Percentiles rank a stretch among this genome's conserved stretches.
Evolutionary conservation across 1,140 invertebrate genomes (phyloP).

Genomic region (Zaprionus kolodkinae): DNA sequence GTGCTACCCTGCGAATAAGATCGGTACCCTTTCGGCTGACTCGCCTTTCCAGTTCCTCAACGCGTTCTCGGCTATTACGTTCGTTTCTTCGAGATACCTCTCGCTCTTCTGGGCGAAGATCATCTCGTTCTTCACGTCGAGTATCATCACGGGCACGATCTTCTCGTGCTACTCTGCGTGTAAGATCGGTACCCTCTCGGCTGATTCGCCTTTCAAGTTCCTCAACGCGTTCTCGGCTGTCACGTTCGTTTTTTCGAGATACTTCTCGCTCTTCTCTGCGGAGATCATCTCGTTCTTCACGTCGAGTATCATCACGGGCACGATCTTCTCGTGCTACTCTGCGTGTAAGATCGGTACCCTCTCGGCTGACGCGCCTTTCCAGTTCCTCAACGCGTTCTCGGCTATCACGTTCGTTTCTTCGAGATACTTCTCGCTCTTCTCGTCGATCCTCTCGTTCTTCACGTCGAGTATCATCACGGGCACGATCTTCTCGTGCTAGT

Average conservation of each 20-base stretch:
- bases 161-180: no score
- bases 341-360: background rate
- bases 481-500: no score
- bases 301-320: no score
- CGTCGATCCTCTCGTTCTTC: no score
- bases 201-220: background rate
- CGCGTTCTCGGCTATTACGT: no score
- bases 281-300: background rate
- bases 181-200: background rate
- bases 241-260: no score
- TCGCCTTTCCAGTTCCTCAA: constrained; percentile 5
- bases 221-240: no score
- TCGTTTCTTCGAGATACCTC: no score
- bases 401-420: background rate
- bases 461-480: background rate
- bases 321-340: background rate
- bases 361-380: constrained; percentile 4
- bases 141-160: no score
- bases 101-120: no score
- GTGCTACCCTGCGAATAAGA: background rate
- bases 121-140: background rate
- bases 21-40: background rate
- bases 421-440: no score
- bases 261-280: background rate
- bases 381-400: background rate